Percentiles rank a stretch among this genome's conserved stretches.
phyloP scores from a whole-genome alignment of 2,888 invertebrate species.

The Drosophila anomalata region DNA sequence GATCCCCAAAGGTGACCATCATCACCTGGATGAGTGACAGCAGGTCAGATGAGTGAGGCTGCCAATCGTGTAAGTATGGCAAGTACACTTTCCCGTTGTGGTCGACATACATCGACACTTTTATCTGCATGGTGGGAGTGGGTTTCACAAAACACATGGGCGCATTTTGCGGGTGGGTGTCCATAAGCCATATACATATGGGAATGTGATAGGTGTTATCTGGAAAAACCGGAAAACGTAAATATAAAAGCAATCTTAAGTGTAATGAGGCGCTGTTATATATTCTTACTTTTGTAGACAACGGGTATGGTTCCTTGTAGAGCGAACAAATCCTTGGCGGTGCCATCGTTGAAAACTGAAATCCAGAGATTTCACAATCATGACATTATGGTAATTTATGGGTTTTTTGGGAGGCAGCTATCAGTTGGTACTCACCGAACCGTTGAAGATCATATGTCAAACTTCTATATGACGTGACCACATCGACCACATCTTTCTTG shows the following conservation, averaged over 20 bases:
- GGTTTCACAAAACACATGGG: conserved; percentile 98
- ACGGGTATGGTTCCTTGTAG: conserved; percentile 97
- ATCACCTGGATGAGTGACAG: conserved; percentile 95
- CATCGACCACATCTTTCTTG: conserved; percentile 88
- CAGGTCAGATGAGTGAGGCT: conserved; percentile 91
- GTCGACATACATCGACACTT: conserved; percentile 96
- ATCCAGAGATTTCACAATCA: background rate
- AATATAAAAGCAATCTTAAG: background rate
- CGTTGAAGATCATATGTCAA: conserved; percentile 87
- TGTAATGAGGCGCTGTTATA: conserved; percentile 83
- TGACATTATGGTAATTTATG: background rate
- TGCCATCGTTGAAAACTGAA: conserved; percentile 94
- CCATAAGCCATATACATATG: conserved; percentile 97
- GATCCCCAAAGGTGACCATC: conserved; percentile 96
- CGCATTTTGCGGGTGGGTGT: conserved; percentile 98
- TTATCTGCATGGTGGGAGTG: conserved; percentile 97
- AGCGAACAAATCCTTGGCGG: conserved; percentile 91
- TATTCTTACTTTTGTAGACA: conserved; percentile 89
- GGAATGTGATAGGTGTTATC: conserved; percentile 97
- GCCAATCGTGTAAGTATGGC: conserved; percentile 98
- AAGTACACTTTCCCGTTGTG: conserved; percentile 97
- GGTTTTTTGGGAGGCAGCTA: background rate
- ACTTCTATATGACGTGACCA: conserved; percentile 87
- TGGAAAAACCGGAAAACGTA: conserved; percentile 68
- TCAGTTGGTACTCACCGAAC: conserved; percentile 86